Evolutionary conservation across 2,888 invertebrate genomes (phyloP), one percentile per base, ranked within the genome.

Genomic region (Thecocarcelia acutangulata): DNA sequence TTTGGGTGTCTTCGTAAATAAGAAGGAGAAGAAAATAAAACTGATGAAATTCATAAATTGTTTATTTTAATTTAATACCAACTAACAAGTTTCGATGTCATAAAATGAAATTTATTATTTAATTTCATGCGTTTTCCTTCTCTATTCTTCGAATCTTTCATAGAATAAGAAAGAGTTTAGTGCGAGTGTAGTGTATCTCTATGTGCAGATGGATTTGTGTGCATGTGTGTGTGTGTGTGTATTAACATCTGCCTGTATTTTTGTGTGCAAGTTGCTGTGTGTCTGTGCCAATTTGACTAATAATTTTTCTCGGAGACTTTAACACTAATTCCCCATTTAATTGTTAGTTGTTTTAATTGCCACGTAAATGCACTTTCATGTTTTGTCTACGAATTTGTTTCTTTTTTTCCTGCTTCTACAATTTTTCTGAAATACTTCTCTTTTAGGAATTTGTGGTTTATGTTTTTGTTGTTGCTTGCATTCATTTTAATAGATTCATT

Each of bases 331-430:
- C 74, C 64, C 76, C 61, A 78, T 78, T 78, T 78, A 81, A 77
- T 77, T 77, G 77, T 58, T 82, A 59, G 46, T 59, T 69, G 64
- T 68, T 74, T 78, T 82, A 82, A 82, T 82, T 82, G 82, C 82
- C 74, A 64, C 70, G 70, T 74, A 78, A 74, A 82, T 82, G 82
- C 78, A 78, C 64, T 82, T 82, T 82, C 82, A 74, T 82, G 82
- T 73, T 73, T 63, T 44, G 73, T 73, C 63, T 66, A 76, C 42
- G 33, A 74, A 56, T 48, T 63, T 59, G 21, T 80, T 75, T 75
- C 46, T 33, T 44, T 58, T 64, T 80, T 63, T 69, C 15, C 17
- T 33, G 40, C 21, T 42, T 4, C 19, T 15, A n/a, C 1, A 44
- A 13, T 52, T 17, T 61, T 37, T 52, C 6, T 54, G 15, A 8